These are phyloP conservation scores for Turdus rufiventris DNA, from an alignment of 2,113 vertebrate species.

Conservation along the genomic window DNA sequence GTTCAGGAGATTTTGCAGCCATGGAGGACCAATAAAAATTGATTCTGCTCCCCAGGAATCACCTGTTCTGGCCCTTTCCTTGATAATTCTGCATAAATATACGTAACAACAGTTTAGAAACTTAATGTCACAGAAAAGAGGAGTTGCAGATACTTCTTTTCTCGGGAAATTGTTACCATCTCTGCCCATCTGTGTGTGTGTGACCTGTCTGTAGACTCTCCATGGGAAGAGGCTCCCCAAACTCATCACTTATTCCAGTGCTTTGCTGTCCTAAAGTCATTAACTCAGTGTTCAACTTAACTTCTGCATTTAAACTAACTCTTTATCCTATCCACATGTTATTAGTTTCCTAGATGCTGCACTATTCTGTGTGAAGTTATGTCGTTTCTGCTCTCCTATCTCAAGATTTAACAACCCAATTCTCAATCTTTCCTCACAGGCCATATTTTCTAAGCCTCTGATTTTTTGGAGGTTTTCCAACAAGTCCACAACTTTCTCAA, in stretches of 20 bases:
- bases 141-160: not conserved
- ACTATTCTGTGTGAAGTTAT: not conserved
- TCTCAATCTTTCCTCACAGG: not conserved
- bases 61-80: not conserved
- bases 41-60: not conserved
- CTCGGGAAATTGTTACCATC: not conserved
- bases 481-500: not conserved
- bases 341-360: not conserved
- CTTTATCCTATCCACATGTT: not conserved
- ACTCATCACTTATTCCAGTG: not conserved
- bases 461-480: not conserved
- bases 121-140: not conserved
- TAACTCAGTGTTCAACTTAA: not conserved
- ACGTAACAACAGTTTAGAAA: not conserved
- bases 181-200: rapidly evolving
- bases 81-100: not conserved
- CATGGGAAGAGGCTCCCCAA: not conserved
- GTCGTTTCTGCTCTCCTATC: not conserved
- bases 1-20: not conserved
- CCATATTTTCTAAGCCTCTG: not conserved
- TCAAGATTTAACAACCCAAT: not conserved
- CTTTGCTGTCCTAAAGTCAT: not conserved
- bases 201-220: not conserved
- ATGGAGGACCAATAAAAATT: not conserved
- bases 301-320: not conserved